phyloP scores from a whole-genome alignment of 2,113 vertebrate genomes.

The Austrofundulus limnaeus region DNA sequence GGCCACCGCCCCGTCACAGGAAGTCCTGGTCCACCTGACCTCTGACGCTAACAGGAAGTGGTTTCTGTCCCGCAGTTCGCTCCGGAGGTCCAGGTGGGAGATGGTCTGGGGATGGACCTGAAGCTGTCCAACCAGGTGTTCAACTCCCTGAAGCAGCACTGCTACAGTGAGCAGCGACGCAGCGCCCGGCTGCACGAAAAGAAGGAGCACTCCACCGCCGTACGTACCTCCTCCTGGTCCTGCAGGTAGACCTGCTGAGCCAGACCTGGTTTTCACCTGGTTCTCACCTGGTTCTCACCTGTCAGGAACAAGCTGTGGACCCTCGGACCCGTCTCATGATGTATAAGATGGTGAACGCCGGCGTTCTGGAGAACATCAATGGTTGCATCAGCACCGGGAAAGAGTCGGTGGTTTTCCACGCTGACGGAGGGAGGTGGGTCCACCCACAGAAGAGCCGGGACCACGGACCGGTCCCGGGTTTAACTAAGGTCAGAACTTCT shows the following conservation, averaged over 20 bases:
- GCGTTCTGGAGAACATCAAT: conserved; percentile 91
- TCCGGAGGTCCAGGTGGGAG: conserved; percentile 92
- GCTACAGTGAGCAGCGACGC: conserved; percentile 89
- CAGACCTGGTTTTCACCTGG: not conserved
- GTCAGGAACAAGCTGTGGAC: conserved; percentile 96
- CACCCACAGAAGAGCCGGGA: not conserved
- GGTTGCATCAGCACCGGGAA: conserved; percentile 98
- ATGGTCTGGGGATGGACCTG: conserved; percentile 95
- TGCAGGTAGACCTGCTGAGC: no score
- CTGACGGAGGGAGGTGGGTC: conserved; percentile 88
- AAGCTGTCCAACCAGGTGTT: conserved; percentile 97
- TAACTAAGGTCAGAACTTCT: not conserved
- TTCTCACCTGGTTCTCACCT: not conserved
- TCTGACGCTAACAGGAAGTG: no score
- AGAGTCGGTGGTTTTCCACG: conserved; percentile 97
- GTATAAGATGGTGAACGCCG: conserved; percentile 95
- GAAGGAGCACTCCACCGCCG: conserved; percentile 96
- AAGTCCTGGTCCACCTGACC: not conserved
- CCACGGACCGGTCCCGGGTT: not conserved
- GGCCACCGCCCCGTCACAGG: conserved; percentile 15
- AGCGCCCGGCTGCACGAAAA: conserved; percentile 94
- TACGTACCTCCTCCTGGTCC: conserved; percentile 61
- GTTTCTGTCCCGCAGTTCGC: conserved; percentile 82
- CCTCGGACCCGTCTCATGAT: conserved; percentile 94
- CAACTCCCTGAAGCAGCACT: conserved; percentile 95